Evolutionary conservation across 2,888 invertebrate species (phyloP), one percentile per base, ranked within the genome.

Genomic region (Phortica magna): DNA sequence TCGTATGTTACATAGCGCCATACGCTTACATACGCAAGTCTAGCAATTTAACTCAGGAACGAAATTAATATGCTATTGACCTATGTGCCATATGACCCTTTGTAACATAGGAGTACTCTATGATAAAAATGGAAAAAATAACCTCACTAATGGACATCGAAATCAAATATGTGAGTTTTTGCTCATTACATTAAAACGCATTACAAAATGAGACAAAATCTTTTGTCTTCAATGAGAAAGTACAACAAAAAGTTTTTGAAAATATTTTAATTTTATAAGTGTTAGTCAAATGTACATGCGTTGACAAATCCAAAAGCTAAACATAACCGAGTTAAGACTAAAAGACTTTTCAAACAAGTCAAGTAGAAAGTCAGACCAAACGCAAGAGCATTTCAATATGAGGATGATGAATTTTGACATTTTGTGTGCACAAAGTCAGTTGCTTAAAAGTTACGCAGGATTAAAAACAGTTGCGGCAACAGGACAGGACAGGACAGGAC

Each of bases 391-490:
- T 71, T 75, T 65, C 76, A 57, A 65, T 48, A 22, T 81, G 77
- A 79, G 78, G 73, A 79, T 90, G 88, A 89, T 90, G 89, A 86
- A 84, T 87, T 86, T 83, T 83, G 88, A 89, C 90, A 82, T 80
- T 88, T 85, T 84, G 82, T 83, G 84, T 83, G 85, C 81, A 82
- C 82, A 89, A 89, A 89, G 88, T 89, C 86, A 85, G 84, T 88
- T 89, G 88, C 82, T 83, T 83, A 82, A 88, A 89, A 89, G 86
- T 90, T 89, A 79, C 82, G 83, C 82, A 81, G 88, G 89, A 89
- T 90, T 89, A 89, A 88, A 65, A 87, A 83, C 82, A 81, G 83
- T 84, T 85, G 82, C 80, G 86, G 80, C 83, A 72, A 71, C 74
- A 79, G 78, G 74, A 79, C 61, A 55, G 55, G n/a, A n/a, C n/a